Evolutionary conservation across 2,113 vertebrate species (phyloP), one percentile per base, ranked within the genome.

Genomic region (Alethe castanea): DNA sequence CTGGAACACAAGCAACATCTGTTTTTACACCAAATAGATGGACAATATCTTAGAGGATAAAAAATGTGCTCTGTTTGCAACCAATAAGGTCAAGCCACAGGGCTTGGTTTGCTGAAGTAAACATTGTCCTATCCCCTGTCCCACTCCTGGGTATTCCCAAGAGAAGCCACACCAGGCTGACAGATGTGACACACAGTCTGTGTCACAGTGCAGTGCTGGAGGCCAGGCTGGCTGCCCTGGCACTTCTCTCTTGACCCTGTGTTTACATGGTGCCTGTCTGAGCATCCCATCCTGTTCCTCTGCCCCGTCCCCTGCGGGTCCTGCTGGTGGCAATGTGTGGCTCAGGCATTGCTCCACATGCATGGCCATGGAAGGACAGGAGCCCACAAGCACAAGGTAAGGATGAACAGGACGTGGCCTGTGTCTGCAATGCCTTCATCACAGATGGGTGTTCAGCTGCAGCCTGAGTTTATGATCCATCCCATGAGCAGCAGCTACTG

Each of bases 291-390:
- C 16, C n/a, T 59, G 8, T 9, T 36, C 25, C 23, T 65, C 60
- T 33, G 0, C 31, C 5, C 5, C 0, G 1, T 28, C 24, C 52
- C 31, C 66, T 14, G 24, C 0, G 0, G 19, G 36, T 48, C 28
- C 61, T 70, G 85, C 50, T 1, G 2, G 52, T 23, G 88, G 60
- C 45, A 40, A 0, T 0, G 11, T 19, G 4, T 20, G 73, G 57
- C 83, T 67, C 13, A 7, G 80, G 20, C 47, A 13, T 26, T 22
- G 1, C 38, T 74, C 9, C 23, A 3, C 20, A 66, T 33, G 19
- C 7, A 2, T 2, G 16, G 40, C 38, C 11, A 0, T 6, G 17
- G 44, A 38, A 59, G 36, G 36, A 11, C 47, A 35, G n/a, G n/a
- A 69, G 47, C 47, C 40, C 31, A 1, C 59, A 12, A 22, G 59